These are phyloP conservation scores for Delphinapterus leucas DNA, from an alignment of 2,113 vertebrate species.

Conservation along the genomic window DNA sequence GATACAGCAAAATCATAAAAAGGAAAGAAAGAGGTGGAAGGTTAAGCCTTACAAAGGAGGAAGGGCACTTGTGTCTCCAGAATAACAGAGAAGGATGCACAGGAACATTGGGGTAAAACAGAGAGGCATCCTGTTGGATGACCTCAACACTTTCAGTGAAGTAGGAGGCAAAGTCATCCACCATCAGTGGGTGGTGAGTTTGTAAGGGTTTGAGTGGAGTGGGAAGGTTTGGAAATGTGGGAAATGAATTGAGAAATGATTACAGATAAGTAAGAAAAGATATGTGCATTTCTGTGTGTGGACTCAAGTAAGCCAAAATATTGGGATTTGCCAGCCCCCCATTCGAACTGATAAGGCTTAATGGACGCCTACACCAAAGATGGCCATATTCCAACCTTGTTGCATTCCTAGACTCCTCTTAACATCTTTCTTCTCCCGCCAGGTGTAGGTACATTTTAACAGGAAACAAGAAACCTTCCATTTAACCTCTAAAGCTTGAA, in stretches of 20 bases:
- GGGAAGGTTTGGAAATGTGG: not conserved
- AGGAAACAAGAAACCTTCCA: not conserved
- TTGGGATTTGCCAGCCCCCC: not conserved
- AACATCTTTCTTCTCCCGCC: not conserved
- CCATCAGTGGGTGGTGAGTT: rapidly evolving
- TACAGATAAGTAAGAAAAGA: not conserved
- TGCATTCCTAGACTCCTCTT: not conserved
- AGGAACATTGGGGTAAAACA: not conserved
- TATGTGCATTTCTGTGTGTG: not conserved
- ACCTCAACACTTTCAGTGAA: not conserved
- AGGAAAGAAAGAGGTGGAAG: not conserved
- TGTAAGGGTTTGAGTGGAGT: not conserved
- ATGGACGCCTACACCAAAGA: not conserved
- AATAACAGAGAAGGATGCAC: not conserved
- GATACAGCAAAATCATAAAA: not conserved
- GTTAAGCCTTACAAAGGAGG: not conserved
- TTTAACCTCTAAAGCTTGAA: not conserved
- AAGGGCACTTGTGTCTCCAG: not conserved
- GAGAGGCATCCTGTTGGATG: not conserved
- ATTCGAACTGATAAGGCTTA: not conserved
- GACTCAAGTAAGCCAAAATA: not conserved
- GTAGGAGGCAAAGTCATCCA: not conserved
- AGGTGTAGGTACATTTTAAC: not conserved
- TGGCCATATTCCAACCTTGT: not conserved
- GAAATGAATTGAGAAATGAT: not conserved